Evolutionary conservation across 2,888 invertebrate genomes (phyloP).

Genomic region (Cataglyphis rosenhaueri): DNA sequence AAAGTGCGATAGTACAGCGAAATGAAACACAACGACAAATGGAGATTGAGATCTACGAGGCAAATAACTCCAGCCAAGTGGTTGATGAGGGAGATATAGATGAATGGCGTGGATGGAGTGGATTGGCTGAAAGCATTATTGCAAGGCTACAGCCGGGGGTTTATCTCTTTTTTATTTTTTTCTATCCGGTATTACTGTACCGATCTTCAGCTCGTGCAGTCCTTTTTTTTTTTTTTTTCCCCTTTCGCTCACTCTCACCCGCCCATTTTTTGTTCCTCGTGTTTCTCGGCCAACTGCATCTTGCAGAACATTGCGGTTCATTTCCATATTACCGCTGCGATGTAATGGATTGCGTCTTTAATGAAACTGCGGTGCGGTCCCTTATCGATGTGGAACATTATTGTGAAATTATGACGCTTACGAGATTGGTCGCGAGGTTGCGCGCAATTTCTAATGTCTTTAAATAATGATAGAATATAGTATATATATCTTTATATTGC

Average conservation of each 20-base stretch:
- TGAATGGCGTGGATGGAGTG: constrained; percentile 39
- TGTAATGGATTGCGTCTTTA: constrained; percentile 35
- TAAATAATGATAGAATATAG: background rate
- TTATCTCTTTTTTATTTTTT: constrained; percentile 48
- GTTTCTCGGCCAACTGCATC: constrained; percentile 1
- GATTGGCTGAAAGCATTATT: constrained; percentile 73
- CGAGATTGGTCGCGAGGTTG: constrained; percentile 13
- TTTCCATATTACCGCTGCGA: constrained; percentile 62
- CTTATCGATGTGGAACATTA: constrained; percentile 27
- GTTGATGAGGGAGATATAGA: constrained; percentile 20
- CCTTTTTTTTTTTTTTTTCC: background rate
- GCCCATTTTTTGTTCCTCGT: constrained; percentile 21
- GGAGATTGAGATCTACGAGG: constrained; percentile 46
- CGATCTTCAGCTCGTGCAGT: background rate
- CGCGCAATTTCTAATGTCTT: constrained; percentile 29
- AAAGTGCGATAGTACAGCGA: constrained; percentile 34
- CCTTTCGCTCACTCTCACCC: background rate
- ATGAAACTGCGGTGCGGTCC: constrained; percentile 34
- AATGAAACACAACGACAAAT: constrained; percentile 54
- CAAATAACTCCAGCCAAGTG: constrained; percentile 48
- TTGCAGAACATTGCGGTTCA: constrained; percentile 52
- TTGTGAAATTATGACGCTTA: constrained; percentile 16
- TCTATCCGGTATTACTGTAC: constrained; percentile 19
- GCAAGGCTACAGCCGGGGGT: constrained; percentile 64
- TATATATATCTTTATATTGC: background rate